A percentile compares a stretch with the other conserved stretches of the same genome.
phyloP scores from a whole-genome alignment of 1,140 invertebrate genomes.

The Drosophila funebris region DNA sequence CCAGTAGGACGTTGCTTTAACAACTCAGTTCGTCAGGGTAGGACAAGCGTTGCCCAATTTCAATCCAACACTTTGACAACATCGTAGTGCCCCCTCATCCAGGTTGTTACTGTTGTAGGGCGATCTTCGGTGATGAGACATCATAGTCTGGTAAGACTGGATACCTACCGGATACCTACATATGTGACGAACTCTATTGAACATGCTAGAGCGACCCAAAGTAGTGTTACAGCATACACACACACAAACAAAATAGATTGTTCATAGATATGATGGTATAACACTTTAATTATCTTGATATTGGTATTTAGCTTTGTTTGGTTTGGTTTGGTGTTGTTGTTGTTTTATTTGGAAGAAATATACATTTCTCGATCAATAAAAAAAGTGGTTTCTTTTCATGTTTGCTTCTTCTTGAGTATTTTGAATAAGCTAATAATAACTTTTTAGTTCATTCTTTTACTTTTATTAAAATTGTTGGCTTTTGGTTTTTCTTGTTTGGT shows the following conservation, averaged over 20 bases:
- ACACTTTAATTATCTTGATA: conserved; percentile 70
- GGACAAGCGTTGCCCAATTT: no score
- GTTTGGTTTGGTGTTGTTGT: conserved; percentile 59
- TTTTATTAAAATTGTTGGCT: conserved; percentile 80
- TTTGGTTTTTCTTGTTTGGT: conserved; percentile 67
- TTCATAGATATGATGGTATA: conserved; percentile 70
- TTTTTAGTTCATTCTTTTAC: conserved; percentile 83
- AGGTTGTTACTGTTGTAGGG: no score
- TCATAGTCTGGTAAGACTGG: no score
- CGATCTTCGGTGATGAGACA: no score
- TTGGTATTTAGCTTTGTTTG: conserved; percentile 27
- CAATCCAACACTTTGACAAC: no score
- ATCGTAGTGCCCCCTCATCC: no score
- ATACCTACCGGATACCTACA: no score
- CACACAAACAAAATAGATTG: conserved; percentile 64
- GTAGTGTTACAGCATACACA: conserved; percentile 42
- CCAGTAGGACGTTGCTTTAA: no score
- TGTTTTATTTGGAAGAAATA: conserved; percentile 75
- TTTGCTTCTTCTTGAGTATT: conserved; percentile 50
- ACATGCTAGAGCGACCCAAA: background rate
- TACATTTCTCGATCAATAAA: conserved; percentile 66
- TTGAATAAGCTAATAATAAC: conserved; percentile 83
- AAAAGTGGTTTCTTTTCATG: conserved; percentile 52
- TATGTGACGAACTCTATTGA: no score
- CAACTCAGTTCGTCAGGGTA: no score